Evolutionary conservation across 2,113 vertebrate genomes (phyloP), one percentile per base, ranked within the genome.

Genomic region (Calidris pugnax): DNA sequence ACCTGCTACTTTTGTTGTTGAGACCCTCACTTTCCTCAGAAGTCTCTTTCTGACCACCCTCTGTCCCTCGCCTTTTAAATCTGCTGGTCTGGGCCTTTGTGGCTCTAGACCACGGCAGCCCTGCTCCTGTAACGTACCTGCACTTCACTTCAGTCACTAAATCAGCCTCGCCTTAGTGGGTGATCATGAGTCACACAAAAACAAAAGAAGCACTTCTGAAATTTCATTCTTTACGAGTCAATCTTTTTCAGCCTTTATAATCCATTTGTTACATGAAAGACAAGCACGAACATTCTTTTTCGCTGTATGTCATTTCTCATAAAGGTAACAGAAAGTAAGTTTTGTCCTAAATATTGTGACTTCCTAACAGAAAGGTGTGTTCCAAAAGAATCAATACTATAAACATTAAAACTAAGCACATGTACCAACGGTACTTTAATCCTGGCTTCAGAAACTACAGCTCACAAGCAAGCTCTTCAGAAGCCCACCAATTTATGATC

Each of bases 231-330:
- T 85, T 30, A 66, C 39, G 51, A 94, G 62, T 90, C 90, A 89
- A 41, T 76, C 50, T 85, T 95, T 87, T 66, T 88, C 81, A 77
- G 39, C 19, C 56, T 41, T 88, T 95, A 79, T 63, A 95, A 97
- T 62, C 37, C 48, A 77, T 89, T 83, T 78, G 77, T 78, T 86
- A 91, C 21, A 45, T 50, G 57, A 93, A 86, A 93, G 60, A 86
- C n/a, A 86, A 86, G 56, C 15, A 81, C 43, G 82, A 64, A 72
- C 45, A n/a, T 86, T 92, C 39, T 96, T 87, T 64, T 55, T 86
- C 73, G 86, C 62, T 84, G 4, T 32, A 75, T 26, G 63, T 43
- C 16, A 87, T 72, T 91, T 87, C 48, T 90, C 67, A 87, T 93
- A 80, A 30, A 89, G 87, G 66, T 68, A 83, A 94, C 9, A 90